Evolutionary conservation across 2,888 invertebrate genomes (phyloP), one percentile per base, ranked within the genome.

Genomic region (Pogonocherus hispidulus): DNA sequence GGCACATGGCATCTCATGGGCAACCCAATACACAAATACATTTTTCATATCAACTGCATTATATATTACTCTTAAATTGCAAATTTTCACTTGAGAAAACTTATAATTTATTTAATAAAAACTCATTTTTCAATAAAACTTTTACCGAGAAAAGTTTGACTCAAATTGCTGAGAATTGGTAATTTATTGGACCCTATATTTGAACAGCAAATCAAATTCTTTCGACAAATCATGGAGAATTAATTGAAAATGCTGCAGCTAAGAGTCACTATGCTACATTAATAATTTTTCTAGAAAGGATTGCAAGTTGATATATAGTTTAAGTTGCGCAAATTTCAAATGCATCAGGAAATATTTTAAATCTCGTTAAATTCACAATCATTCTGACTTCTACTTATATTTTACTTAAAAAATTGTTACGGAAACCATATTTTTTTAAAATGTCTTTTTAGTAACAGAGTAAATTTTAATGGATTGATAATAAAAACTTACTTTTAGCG

Each of bases 21-120:
- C 59, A 47, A 14, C 47, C 35, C 27, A n/a, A 47, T 23, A 47
- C 44, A 47, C 47, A 59, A 47, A 59, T 59, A 47, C 18, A 47
- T 27, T 59, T 46, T 47, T 59, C 23, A 47, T 16, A 47, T 18
- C 32, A 14, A 16, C 41, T 41, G 41, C 41, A 41, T 41, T 23
- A 14, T 27, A 27, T n/a, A 32, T 54, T 16, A 14, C 44, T 37
- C 2, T 56, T 56, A 56, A 56, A 37, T 56, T 56, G 37, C 51
- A 16, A 51, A 51, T 51, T 51, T 51, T 27, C 16, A n/a, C 20
- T 41, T 14, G 41, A 14, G 11, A 11, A n/a, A 41, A 41, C 41
- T 41, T 41, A n/a, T 41, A 41, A 41, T 41, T 37, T n/a, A 41
- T 41, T 41, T 41, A 41, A 41, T 41, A 41, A 41, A 41, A 41